Evolutionary conservation across 2,888 invertebrate species (phyloP).

Genomic region (Fissipunctia ypsillon): DNA sequence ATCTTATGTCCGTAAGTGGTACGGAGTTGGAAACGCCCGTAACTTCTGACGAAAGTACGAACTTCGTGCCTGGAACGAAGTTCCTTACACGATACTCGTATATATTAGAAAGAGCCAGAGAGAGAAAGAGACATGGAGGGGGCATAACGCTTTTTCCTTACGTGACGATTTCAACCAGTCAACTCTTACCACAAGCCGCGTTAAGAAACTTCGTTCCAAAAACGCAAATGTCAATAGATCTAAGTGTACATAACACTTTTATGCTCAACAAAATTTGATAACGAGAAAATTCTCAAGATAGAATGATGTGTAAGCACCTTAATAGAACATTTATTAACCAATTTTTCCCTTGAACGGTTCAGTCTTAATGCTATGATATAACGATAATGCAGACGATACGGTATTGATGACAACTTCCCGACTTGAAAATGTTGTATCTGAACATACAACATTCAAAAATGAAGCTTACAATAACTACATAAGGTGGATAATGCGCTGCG

Average conservation of each 20-base stretch:
- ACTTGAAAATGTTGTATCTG: slow-evolving; percentile 68
- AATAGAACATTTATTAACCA: slow-evolving; percentile 85
- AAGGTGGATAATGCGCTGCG: slow-evolving; percentile 55
- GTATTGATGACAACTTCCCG: slow-evolving; percentile 81
- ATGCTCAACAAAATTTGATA: slow-evolving; percentile 24
- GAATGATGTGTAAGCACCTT: slow-evolving; percentile 62
- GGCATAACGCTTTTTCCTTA: too few relatives aligned
- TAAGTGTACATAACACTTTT: not conserved
- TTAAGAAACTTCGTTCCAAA: too few relatives aligned
- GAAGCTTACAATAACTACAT: slow-evolving; percentile 13
- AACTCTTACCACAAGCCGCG: too few relatives aligned
- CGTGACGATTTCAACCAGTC: too few relatives aligned
- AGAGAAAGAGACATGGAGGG: too few relatives aligned
- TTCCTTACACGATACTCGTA: too few relatives aligned
- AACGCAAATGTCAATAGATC: not conserved
- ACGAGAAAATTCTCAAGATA: not conserved
- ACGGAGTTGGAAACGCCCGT: too few relatives aligned
- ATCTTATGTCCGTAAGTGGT: too few relatives aligned
- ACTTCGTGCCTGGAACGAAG: too few relatives aligned
- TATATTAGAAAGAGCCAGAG: too few relatives aligned
- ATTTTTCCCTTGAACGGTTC: slow-evolving; percentile 88
- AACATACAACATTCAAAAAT: slow-evolving; percentile 36
- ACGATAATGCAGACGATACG: slow-evolving; percentile 86
- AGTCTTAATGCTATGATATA: slow-evolving; percentile 85
- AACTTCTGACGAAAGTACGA: too few relatives aligned